These are phyloP conservation scores for Notolabrus celidotus DNA, from an alignment of 2,797 vertebrate genomes.

Conservation along the genomic window DNA sequence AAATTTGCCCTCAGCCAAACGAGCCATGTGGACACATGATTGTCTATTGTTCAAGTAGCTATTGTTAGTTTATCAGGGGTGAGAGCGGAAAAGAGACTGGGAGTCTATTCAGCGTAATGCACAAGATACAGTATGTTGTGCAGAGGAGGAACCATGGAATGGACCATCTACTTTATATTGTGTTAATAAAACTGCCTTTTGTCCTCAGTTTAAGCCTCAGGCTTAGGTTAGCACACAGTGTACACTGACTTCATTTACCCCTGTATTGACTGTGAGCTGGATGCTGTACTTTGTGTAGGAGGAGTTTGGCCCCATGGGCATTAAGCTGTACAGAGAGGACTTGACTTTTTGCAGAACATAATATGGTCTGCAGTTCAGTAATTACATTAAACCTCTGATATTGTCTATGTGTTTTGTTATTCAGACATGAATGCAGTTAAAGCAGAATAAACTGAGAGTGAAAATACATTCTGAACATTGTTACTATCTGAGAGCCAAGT, in stretches of 20 bases:
- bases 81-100: slow-evolving; percentile 17
- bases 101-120: neutral
- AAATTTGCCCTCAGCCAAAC: slow-evolving; percentile 28
- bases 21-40: slow-evolving; percentile 22
- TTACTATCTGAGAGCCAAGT: slow-evolving; percentile 32
- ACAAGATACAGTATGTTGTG: neutral
- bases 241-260: slow-evolving; percentile 51
- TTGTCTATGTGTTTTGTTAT: slow-evolving; percentile 21
- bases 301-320: slow-evolving; percentile 19
- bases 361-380: slow-evolving; percentile 37
- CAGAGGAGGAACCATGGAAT: neutral
- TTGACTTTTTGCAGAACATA: slow-evolving; percentile 14
- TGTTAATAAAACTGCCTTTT: slow-evolving; percentile 27
- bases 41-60: slow-evolving; percentile 21
- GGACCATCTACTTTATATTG: slow-evolving; percentile 9
- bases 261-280: slow-evolving; percentile 26
- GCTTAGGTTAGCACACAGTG: slow-evolving; percentile 11
- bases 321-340: slow-evolving; percentile 1
- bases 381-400: slow-evolving; percentile 32
- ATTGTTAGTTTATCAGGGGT: slow-evolving; percentile 35
- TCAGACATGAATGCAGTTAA: slow-evolving; percentile 25
- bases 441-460: slow-evolving; percentile 6
- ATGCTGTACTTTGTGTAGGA: slow-evolving; percentile 33
- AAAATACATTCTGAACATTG: slow-evolving; percentile 38
- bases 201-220: slow-evolving; percentile 14